Conservation (phyloP, 2,113 vertebrate genomes). For the Petroica traversi region DNA sequence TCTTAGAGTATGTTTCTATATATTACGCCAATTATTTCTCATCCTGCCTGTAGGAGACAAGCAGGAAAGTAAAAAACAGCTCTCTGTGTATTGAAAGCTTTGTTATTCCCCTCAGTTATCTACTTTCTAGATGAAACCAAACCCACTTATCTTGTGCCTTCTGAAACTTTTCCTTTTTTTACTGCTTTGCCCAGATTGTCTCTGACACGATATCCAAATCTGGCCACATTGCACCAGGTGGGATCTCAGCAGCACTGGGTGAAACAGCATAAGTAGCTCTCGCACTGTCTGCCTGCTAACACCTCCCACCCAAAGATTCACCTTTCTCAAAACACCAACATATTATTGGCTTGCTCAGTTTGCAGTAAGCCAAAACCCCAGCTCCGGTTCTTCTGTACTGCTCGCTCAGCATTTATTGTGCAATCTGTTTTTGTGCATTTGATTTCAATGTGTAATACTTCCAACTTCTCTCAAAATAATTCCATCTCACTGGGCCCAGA, state of each 20-base stretch:
- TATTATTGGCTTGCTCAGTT: conserved; percentile 45
- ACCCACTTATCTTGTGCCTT: neutral
- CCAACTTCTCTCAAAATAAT: conserved; percentile 13
- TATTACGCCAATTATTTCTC: neutral
- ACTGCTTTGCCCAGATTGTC: conserved; percentile 31
- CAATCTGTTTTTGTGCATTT: conserved; percentile 21
- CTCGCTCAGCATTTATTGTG: conserved; percentile 35
- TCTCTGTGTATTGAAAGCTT: neutral
- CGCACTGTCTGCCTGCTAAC: conserved; percentile 24
- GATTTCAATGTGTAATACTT: neutral
- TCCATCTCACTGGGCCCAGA: neutral
- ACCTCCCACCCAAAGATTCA: conserved; percentile 45
- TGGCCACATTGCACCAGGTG: conserved; percentile 33
- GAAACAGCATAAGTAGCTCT: conserved; percentile 19
- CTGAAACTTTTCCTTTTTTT: conserved; percentile 14
- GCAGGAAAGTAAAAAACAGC: neutral
- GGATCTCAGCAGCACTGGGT: conserved; percentile 3
- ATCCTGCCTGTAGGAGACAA: neutral
- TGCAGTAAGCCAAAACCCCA: neutral
- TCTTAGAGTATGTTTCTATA: neutral
- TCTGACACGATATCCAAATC: conserved; percentile 23
- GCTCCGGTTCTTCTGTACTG: neutral
- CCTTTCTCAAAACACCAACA: conserved; percentile 48
- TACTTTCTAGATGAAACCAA: conserved; percentile 19
- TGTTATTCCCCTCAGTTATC: neutral